These are phyloP conservation scores for Eudemis profundana DNA, from an alignment of 2,888 invertebrate genomes.

Conservation along the genomic window DNA sequence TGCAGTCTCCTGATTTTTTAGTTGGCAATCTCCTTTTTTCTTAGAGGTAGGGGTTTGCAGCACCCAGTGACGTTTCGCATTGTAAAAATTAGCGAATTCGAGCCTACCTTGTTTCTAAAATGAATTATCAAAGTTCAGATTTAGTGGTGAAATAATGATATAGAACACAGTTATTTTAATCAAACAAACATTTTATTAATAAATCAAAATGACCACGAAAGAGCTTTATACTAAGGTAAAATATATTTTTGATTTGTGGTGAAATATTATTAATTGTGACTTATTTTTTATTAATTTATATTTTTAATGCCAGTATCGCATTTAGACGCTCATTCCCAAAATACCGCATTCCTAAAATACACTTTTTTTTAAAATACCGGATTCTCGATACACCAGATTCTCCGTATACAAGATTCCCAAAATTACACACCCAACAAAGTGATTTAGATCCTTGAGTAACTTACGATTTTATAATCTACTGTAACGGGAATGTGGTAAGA, in stretches of 20 bases:
- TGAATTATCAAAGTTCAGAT: constrained; percentile 67
- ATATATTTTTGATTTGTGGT: constrained; percentile 50
- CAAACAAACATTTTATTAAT: constrained; percentile 48
- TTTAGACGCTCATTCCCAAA: too few species aligned
- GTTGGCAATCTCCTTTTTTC: too few species aligned
- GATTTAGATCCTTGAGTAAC: too few species aligned
- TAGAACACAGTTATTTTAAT: constrained; percentile 51
- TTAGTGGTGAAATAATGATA: constrained; percentile 73
- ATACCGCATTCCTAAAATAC: too few species aligned
- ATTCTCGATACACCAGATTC: too few species aligned
- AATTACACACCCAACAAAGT: too few species aligned
- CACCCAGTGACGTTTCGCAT: constrained; percentile 81
- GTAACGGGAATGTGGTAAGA: too few species aligned
- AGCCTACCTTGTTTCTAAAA: constrained; percentile 78
- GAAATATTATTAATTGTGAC: constrained; percentile 52
- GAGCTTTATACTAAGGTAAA: constrained; percentile 83
- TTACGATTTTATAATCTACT: too few species aligned
- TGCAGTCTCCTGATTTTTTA: too few species aligned
- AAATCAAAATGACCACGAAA: constrained; percentile 80
- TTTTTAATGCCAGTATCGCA: constrained; percentile 41
- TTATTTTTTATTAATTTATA: constrained; percentile 47
- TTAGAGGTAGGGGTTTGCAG: too few species aligned
- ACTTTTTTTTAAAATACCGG: too few species aligned
- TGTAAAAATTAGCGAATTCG: constrained; percentile 68
- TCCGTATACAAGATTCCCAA: too few species aligned